Evolutionary conservation across 1,140 invertebrate species (phyloP), one percentile per base, ranked within the genome.

Genomic region (Augochlora pura): DNA sequence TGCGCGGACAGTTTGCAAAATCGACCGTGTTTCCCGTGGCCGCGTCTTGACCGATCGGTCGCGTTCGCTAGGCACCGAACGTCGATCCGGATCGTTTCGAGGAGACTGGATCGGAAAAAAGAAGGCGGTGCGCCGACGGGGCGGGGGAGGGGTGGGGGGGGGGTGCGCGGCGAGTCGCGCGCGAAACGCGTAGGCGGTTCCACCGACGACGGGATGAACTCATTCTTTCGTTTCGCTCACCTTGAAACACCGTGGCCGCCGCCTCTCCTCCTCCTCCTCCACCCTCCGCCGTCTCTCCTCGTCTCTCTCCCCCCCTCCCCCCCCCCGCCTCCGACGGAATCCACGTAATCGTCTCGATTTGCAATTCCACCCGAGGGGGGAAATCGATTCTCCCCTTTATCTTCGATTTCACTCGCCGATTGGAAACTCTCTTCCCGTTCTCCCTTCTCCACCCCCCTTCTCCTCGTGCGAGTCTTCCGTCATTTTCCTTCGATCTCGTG

Each of bases 301-400:
- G n/a, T n/a, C n/a, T n/a, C n/a, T n/a, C n/a, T n/a, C n/a, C n/a
- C n/a, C n/a, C n/a, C n/a, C n/a, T n/a, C 42, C 10, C 3, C 77
- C 73, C 62, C 49, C 2, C 42, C 65, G 80, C 78, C 81, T 74
- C 66, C 83, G 74, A 64, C 57, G 62, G 75, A 77, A 84, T 82
- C 74, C 74, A 23, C 42, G 57, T 86, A 86, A 86, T 85, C 83
- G 75, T 5, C 49, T 64, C 70, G 54, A 86, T 85, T 86, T 85
- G 75, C 79, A 68, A 78, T 78, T 81, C 73, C 75, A 66, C 8
- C 39, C 32, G 38, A 23, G 39, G 32, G 39, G 42, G 66, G 63
- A 77, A 70, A 84, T 82, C 67, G 79, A 78, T 71, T 77, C 66
- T 38, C 49, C 49, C 18, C 52, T 81, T 81, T 84, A 81, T 77